Evolutionary conservation across 2,888 invertebrate species (phyloP).

Genomic region (Habroteleia sp.): DNA sequence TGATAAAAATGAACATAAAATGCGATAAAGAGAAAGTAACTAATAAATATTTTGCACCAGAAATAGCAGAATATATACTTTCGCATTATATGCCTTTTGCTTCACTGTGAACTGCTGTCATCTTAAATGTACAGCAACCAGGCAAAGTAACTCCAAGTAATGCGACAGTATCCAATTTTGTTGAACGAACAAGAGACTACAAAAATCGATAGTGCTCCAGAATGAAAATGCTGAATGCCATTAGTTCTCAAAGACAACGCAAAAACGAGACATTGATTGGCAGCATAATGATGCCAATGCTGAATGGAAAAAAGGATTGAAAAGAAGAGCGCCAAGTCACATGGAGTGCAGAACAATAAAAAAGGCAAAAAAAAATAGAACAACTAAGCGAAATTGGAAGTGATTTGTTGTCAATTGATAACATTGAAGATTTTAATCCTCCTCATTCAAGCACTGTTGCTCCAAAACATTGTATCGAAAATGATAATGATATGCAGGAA

Average conservation of each 20-base stretch:
- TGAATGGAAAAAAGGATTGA: conserved; percentile 2
- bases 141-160: not conserved
- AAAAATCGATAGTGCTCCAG: not conserved
- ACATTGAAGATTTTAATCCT: too few species aligned
- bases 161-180: not conserved
- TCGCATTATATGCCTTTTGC: conserved; percentile 9
- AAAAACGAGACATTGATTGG: not conserved
- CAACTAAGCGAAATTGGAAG: not conserved
- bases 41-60: conserved; percentile 6
- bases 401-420: too few species aligned
- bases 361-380: not conserved
- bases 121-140: conserved; percentile 7
- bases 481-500: too few species aligned
- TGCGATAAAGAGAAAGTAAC: not conserved
- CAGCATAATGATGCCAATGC: conserved; percentile 1
- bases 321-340: conserved; percentile 1
- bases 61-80: conserved; percentile 1
- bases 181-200: not conserved
- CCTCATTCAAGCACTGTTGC: too few species aligned
- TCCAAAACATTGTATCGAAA: too few species aligned
- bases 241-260: not conserved
- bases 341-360: conserved; percentile 1
- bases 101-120: conserved; percentile 17
- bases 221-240: not conserved
- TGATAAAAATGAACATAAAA: not conserved